Base-by-base conservation (phyloP, 2,888 invertebrate genomes). In the Lucinisca nassula region DNA sequence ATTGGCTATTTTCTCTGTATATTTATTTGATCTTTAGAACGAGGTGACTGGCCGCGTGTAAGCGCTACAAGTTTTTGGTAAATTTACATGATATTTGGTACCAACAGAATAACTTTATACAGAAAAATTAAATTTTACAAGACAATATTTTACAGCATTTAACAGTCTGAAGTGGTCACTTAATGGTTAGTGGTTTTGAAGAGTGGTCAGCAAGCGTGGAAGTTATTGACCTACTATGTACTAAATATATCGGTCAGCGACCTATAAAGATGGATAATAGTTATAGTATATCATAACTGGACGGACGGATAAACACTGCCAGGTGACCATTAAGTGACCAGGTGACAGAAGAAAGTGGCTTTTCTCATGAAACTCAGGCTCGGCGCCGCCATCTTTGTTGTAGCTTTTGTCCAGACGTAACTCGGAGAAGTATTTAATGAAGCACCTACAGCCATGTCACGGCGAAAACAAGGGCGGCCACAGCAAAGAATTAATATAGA, bases 401-500 rank as follows among this genome's bases (percentile, higher is more conserved):
- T 74, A 35, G 67, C 67, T 87, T 90, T 90, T 90, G 90, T 90
- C 90, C 90, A 87, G 87, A 88, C 79, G 77, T 77, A 85, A 67
- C 55, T 70, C 40, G 70, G 81, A 78, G 58, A 82, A 58, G 79
- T 90, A 85, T 92, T 93, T 92, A 89, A 92, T 92, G 92, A 89
- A 85, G 90, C 88, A 81, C 87, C 78, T 80, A 79, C 82, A 90
- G 89, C 79, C 86, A 93, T 93, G 93, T 93, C 93, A 93, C 95
- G 96, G 91, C 94, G 96, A 89, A 96, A 96, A 93, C 96, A 96
- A 92, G 96, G 96, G 92, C 95, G 96, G 91, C 96, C 96, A 90
- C 96, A 96, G 89, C 96, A 96, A 91, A 94, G 96, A 91, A 95
- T 95, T 91, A 94, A 95, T 92, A 91, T 96, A 92, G 95, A 96